Base-by-base conservation (phyloP, 1,140 invertebrate genomes). In the Drosophila subpulchrella region DNA sequence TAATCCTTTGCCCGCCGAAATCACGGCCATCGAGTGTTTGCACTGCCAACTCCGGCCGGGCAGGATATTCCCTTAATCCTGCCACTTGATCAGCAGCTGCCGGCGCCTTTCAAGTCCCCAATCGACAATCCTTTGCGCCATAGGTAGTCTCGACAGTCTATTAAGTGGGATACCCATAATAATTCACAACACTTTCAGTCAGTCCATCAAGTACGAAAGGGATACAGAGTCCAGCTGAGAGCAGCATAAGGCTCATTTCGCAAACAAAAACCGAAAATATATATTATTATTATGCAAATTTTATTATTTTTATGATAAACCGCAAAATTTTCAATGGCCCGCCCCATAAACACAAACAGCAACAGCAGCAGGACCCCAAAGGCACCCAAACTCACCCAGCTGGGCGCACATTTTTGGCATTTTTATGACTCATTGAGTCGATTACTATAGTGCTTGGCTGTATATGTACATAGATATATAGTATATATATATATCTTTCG, bases 221-320 rank as follows among this genome's bases (percentile, higher is more conserved):
- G 75, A 66, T 84, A 30, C 44, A 20, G 63, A 11, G 73, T 81
- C 62, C 83, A 83, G 82, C 79, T 86, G 83, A 48, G 82, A 67
- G 73, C 20, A 39, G 54, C 61, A 61, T 57, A 71, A 54, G 63
- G 75, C 62, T 53, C 71, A 79, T 79, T 88, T 86, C 78, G 78
- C 78, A 82, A 86, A 71, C 67, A 71, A 70, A 71, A 58, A 70
- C 13, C 51, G 51, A 58, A 54, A 70, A 58, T 71, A 71, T 71
- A 71, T 71, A 71, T 71, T 88, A 88, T 83, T 88, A 88, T 88
- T 88, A 88, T 88, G 83, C 84, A 88, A 88, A 88, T 88, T 89
- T 88, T 88, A 88, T 88, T 72, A 83, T 88, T 88, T 83, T 89
- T 88, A 89, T 83, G 83, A 88, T 88, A 88, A 88, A 82, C 82